These are phyloP conservation scores for Anastatus disparis DNA, from an alignment of 1,140 invertebrate species.

Conservation along the genomic window DNA sequence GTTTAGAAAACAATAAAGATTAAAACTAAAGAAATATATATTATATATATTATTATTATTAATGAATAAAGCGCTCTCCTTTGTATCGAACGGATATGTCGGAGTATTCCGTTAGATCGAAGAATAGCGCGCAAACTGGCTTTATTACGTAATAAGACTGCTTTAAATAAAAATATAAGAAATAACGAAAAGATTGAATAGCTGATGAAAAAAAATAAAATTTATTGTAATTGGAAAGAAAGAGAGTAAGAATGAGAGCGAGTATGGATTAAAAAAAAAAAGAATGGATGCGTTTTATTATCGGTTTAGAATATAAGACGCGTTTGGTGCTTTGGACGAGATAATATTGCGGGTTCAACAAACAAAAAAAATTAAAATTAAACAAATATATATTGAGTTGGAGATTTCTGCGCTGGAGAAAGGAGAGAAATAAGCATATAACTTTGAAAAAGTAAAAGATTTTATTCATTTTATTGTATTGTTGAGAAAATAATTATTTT, in stretches of 20 bases:
- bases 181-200: slow-evolving; percentile 43
- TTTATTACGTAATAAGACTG: slow-evolving; percentile 53
- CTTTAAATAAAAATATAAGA: too few species aligned
- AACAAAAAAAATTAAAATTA: too few species aligned
- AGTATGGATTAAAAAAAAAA: slow-evolving; percentile 35
- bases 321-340: slow-evolving; percentile 26
- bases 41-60: neutral
- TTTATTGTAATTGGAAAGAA: slow-evolving; percentile 23
- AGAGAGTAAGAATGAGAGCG: slow-evolving; percentile 14
- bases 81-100: neutral
- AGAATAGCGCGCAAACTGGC: slow-evolving; percentile 24
- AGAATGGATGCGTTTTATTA: slow-evolving; percentile 21
- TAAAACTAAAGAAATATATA: neutral
- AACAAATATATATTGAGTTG: too few species aligned
- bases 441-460: too few species aligned
- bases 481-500: too few species aligned
- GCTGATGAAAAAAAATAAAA: too few species aligned
- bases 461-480: too few species aligned
- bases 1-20: neutral
- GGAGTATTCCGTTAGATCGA: slow-evolving; percentile 9
- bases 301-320: slow-evolving; percentile 37
- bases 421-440: slow-evolving; percentile 9
- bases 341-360: slow-evolving; percentile 19
- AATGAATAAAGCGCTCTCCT: slow-evolving; percentile 4
- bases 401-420: slow-evolving; percentile 32